Evolutionary conservation across 2,888 invertebrate genomes (phyloP).

Genomic region (Campaea margaritaria): DNA sequence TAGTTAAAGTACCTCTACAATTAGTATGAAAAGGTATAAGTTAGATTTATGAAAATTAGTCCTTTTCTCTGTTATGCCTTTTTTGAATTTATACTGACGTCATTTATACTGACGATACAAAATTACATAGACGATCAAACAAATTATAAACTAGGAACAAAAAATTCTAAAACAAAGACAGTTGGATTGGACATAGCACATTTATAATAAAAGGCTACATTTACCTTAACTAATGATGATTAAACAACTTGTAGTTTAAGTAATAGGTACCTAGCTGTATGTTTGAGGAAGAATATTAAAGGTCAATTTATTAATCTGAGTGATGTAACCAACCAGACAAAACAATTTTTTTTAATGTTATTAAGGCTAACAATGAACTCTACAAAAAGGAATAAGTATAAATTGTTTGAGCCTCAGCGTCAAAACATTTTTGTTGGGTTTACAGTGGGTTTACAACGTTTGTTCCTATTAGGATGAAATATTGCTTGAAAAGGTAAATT

Average conservation of each 20-base stretch:
- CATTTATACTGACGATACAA: neutral
- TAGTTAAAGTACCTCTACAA: no score
- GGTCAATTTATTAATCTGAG: slow-evolving; percentile 37
- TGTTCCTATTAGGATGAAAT: slow-evolving; percentile 24
- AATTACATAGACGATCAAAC: slow-evolving; percentile 6
- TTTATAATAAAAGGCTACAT: neutral
- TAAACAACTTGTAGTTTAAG: slow-evolving; percentile 17
- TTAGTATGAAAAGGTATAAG: no score
- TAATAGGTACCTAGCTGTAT: slow-evolving; percentile 16
- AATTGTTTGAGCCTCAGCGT: slow-evolving; percentile 25
- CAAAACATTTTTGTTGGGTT: slow-evolving; percentile 23
- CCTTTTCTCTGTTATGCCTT: no score
- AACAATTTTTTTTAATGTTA: slow-evolving; percentile 31
- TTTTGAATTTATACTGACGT: no score
- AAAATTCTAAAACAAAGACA: slow-evolving; percentile 8
- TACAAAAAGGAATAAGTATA: slow-evolving; percentile 25
- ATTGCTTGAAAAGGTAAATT: slow-evolving; percentile 15
- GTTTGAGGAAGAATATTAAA: slow-evolving; percentile 37
- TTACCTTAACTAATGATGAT: slow-evolving; percentile 19
- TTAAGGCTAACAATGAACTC: slow-evolving; percentile 35
- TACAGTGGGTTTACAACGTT: slow-evolving; percentile 9
- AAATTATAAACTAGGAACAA: slow-evolving; percentile 6
- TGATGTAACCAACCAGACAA: slow-evolving; percentile 36
- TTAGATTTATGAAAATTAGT: no score
- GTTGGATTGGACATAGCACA: slow-evolving; percentile 12